These are phyloP conservation scores for Pilophorus perplexus DNA, from an alignment of 2,888 invertebrate species.

Conservation along the genomic window DNA sequence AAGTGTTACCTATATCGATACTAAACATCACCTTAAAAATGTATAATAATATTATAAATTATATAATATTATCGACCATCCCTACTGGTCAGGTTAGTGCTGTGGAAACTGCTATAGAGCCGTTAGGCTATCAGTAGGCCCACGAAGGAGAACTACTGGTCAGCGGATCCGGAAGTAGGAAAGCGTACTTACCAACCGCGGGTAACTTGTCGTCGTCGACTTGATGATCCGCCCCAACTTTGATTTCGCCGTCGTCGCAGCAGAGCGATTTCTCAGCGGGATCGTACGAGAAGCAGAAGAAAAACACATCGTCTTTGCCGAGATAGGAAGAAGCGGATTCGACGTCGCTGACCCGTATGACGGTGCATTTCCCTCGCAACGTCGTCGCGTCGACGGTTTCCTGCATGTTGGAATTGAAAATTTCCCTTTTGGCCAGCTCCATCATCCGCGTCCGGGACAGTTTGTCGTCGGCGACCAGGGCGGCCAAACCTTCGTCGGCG, in stretches of 20 bases:
- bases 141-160: no score
- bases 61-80: neutral
- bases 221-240: constrained; percentile 91
- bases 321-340: constrained; percentile 95
- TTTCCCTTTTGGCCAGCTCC: constrained; percentile 69
- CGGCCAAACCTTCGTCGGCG: constrained; percentile 90
- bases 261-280: constrained; percentile 97
- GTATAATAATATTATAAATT: no score
- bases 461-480: constrained; percentile 13
- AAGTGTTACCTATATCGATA: no score
- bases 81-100: no score
- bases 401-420: constrained; percentile 95
- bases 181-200: no score
- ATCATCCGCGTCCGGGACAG: constrained; percentile 45
- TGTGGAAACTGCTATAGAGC: no score
- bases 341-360: constrained; percentile 97
- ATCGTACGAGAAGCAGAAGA: constrained; percentile 99
- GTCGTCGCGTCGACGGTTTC: constrained; percentile 98
- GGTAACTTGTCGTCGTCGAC: constrained; percentile 73
- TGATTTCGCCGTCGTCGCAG: constrained; percentile 89
- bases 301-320: constrained; percentile 97
- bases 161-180: constrained; percentile 92
- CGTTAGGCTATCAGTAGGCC: no score
- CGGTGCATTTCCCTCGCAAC: constrained; percentile 98
- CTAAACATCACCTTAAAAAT: no score